A percentile compares a stretch with the other conserved stretches of the same genome.
Conservation (phyloP, 1,140 invertebrate genomes). For the Anthonomus grandis region DNA sequence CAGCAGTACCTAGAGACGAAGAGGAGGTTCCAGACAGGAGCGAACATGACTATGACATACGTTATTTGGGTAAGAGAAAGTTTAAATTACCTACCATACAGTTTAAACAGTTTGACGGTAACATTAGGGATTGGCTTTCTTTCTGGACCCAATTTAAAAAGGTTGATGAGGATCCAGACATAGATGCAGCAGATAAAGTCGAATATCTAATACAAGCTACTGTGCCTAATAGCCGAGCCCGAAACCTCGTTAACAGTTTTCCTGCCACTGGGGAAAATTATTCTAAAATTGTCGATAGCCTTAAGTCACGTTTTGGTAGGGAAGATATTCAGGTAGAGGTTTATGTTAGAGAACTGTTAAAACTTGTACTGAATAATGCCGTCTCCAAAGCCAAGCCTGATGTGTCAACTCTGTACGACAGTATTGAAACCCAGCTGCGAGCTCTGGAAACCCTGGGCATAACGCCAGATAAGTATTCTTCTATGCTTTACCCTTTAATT, state of each 20-base stretch:
- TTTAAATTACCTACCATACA: not conserved
- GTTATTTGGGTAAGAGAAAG: not conserved
- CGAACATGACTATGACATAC: not conserved
- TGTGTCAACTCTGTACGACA: constrained; percentile 31
- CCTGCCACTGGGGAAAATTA: constrained; percentile 5
- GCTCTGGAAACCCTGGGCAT: constrained; percentile 44
- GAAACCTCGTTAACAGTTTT: constrained; percentile 1
- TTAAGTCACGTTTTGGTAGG: constrained; percentile 3
- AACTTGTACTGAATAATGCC: not conserved
- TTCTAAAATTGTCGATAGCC: not conserved
- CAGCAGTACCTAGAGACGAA: no score
- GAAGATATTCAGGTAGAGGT: constrained; percentile 9
- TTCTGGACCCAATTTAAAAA: constrained; percentile 4
- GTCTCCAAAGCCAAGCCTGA: not conserved
- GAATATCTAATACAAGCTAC: not conserved
- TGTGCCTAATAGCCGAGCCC: not conserved
- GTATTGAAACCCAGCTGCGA: constrained; percentile 31
- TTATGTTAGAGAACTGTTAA: not conserved
- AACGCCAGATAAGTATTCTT: constrained; percentile 39
- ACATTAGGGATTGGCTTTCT: not conserved
- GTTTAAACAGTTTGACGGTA: not conserved
- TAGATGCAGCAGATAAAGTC: not conserved
- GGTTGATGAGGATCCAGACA: not conserved
- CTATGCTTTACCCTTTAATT: constrained; percentile 43
- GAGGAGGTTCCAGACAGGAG: not conserved